Percentiles rank a stretch among this genome's conserved stretches.
These are phyloP conservation scores for Petrocephalus schoutedeni DNA, from an alignment of 2,797 vertebrate species.

Conservation along the genomic window DNA sequence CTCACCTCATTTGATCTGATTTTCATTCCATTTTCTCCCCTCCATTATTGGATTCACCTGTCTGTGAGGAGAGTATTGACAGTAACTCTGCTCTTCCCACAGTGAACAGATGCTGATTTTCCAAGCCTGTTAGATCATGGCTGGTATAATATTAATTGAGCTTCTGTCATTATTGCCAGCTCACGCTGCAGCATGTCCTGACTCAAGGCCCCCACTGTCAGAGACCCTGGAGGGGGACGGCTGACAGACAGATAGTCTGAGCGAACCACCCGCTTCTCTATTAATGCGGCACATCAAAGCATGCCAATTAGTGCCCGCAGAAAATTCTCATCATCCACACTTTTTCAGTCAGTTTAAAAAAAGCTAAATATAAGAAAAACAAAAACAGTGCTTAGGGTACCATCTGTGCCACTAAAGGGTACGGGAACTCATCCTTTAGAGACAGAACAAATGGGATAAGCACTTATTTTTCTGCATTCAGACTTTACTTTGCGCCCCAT, in stretches of 20 bases:
- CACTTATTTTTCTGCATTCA: background rate
- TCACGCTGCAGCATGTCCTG: conserved; percentile 39
- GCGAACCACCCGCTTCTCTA: conserved; percentile 16
- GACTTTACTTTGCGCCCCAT: background rate
- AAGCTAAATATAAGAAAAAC: background rate
- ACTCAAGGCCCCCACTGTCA: conserved; percentile 41
- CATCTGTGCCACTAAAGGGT: background rate
- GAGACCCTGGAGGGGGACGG: conserved; percentile 37
- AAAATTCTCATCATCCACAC: conserved; percentile 43
- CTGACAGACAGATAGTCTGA: conserved; percentile 40
- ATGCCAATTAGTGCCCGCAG: conserved; percentile 46
- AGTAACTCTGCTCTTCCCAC: conserved; percentile 35
- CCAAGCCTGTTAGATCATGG: conserved; percentile 50
- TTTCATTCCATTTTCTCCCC: conserved; percentile 29
- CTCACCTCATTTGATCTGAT: conserved; percentile 11
- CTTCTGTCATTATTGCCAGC: conserved; percentile 50
- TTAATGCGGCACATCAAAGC: conserved; percentile 43
- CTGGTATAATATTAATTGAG: conserved; percentile 58
- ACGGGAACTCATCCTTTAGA: background rate
- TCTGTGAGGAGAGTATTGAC: conserved; percentile 40
- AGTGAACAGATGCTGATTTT: conserved; percentile 54
- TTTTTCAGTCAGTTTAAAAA: conserved; percentile 26
- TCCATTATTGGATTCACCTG: conserved; percentile 43
- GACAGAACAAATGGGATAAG: background rate
- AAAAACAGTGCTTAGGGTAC: background rate